Evolutionary conservation across 2,797 vertebrate genomes (phyloP), one percentile per base, ranked within the genome.

Genomic region (Propithecus perrieri): DNA sequence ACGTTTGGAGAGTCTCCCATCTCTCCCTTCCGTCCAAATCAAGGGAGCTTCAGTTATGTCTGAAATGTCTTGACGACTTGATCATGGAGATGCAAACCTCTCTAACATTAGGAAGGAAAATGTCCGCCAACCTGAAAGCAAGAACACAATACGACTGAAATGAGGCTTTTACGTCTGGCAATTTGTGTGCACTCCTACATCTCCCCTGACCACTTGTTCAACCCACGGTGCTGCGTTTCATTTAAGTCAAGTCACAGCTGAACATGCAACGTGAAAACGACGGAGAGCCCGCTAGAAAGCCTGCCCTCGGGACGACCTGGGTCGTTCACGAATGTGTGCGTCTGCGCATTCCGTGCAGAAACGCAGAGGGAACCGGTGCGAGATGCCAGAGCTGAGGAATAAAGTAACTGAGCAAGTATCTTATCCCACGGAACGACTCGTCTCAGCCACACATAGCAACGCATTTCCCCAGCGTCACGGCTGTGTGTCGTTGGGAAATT

Each of bases 191-290:
- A 12, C 0, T 46, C 20, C 57, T 94, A 53, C 96, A 83, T 95
- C 74, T 96, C 97, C 81, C n/a, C 61, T 43, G 97, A 65, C 15
- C 90, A n/a, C 61, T 76, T 71, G 33, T 41, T 95, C 91, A 57
- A 11, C 55, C 57, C 4, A 0, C 7, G 10, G 26, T n/a, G 72
- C 0, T 33, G 59, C 0, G 0, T 69, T 93, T 43, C 71, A 26
- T 91, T 95, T 15, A 91, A 72, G 92, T 75, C 89, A 0, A 63
- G 24, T 53, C 17, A 28, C 38, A 97, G 76, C 85, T 86, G 91
- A 95, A 28, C 72, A 41, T 22, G 92, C 72, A 90, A 38, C 2
- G 61, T 11, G 75, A 50, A 95, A n/a, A 13, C 46, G 38, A 9
- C 24, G 6, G 24, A 7, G 53, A 65, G 59, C 3, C 17, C 50